These are phyloP conservation scores for Cygnus atratus DNA, from an alignment of 2,113 vertebrate genomes.

Conservation along the genomic window DNA sequence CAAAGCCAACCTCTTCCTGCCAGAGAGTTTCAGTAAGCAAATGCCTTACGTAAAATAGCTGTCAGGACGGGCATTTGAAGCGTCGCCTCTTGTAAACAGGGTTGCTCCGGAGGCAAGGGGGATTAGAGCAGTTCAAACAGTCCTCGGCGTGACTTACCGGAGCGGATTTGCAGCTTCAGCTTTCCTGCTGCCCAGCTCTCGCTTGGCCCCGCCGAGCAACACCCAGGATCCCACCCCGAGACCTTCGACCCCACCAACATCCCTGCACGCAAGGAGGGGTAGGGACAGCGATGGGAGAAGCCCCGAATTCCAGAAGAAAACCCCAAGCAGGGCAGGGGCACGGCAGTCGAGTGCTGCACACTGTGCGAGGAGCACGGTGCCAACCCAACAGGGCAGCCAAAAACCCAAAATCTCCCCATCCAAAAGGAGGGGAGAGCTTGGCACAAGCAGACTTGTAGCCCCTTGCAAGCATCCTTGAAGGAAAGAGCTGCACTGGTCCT, in stretches of 20 bases:
- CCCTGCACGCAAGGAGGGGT: fast-evolving
- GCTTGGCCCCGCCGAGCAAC: background rate
- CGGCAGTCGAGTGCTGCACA: fast-evolving
- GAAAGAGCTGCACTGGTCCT: slow-evolving; percentile 10
- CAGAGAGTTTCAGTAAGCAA: background rate
- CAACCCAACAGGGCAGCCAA: slow-evolving; percentile 2
- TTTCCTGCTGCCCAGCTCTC: background rate
- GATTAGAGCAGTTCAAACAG: slow-evolving; percentile 57
- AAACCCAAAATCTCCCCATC: background rate
- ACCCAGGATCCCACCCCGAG: background rate
- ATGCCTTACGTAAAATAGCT: slow-evolving; percentile 1
- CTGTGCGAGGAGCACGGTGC: background rate
- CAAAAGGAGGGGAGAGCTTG: background rate
- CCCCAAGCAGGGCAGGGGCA: background rate
- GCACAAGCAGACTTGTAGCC: background rate
- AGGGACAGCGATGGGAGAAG: background rate
- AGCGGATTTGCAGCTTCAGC: slow-evolving; percentile 38
- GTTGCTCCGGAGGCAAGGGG: slow-evolving; percentile 13
- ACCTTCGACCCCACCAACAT: background rate
- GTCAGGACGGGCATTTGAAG: slow-evolving; percentile 4
- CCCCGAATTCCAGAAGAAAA: background rate
- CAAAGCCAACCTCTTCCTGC: background rate
- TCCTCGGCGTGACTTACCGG: slow-evolving; percentile 14
- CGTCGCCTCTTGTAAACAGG: slow-evolving; percentile 1
- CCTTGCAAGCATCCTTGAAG: background rate